A percentile compares a stretch with the other conserved stretches of the same genome.
Conservation (phyloP, 2,113 vertebrate genomes). For the Speoplatyrhinus poulsoni region DNA sequence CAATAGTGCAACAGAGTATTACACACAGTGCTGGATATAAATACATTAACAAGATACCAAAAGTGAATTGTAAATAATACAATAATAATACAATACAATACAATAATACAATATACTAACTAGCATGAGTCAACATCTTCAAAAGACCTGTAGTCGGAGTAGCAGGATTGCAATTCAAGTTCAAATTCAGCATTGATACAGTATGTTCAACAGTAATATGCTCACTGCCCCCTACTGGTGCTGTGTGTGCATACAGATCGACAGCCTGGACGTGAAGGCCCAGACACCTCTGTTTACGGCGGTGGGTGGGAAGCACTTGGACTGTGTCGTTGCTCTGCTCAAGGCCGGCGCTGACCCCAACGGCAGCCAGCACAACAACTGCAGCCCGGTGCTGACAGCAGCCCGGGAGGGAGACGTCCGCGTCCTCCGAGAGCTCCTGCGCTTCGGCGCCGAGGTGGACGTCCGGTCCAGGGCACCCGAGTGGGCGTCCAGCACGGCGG, state of each 20-base stretch:
- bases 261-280: constrained; percentile 90
- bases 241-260: constrained; percentile 65
- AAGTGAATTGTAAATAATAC: too few relatives aligned
- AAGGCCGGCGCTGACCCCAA: constrained; percentile 84
- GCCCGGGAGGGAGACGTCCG: constrained; percentile 82
- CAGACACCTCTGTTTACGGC: constrained; percentile 94
- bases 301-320: constrained; percentile 85
- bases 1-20: too few relatives aligned
- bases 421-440: constrained; percentile 83
- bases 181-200: too few relatives aligned
- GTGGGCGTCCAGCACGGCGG: constrained; percentile 81
- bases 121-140: too few relatives aligned
- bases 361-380: constrained; percentile 90
- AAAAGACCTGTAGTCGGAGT: too few relatives aligned
- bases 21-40: too few relatives aligned
- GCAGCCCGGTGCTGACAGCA: constrained; percentile 85
- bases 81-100: too few relatives aligned
- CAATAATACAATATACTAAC: too few relatives aligned
- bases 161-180: too few relatives aligned
- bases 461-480: constrained; percentile 81
- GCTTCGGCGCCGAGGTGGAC: constrained; percentile 82
- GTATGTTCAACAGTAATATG: too few relatives aligned
- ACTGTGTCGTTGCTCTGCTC: constrained; percentile 84
- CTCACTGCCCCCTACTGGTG: background rate
- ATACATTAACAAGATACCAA: too few relatives aligned